Percentiles rank a stretch among this genome's conserved stretches.
Conservation (phyloP, 1,140 invertebrate species). For the Drosophila repleta region DNA sequence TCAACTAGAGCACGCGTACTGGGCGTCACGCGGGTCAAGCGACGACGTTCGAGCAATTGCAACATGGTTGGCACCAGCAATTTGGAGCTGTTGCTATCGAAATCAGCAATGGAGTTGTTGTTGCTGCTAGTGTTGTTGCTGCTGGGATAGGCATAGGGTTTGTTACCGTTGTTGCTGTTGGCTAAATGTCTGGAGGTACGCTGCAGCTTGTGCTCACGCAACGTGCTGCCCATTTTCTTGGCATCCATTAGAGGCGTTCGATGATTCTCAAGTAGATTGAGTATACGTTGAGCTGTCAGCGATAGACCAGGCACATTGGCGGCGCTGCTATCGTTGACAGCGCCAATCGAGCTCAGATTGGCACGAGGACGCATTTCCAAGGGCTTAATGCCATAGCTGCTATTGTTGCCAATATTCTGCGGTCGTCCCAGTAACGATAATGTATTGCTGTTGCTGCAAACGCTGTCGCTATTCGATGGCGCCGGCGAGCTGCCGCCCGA, state of each 20-base stretch:
- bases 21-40: conserved; percentile 44
- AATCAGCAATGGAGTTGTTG: not conserved
- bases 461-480: conserved; percentile 31
- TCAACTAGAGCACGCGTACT: conserved; percentile 16
- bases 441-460: conserved; percentile 1
- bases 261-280: conserved; percentile 90
- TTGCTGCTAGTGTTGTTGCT: not conserved
- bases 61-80: conserved; percentile 58
- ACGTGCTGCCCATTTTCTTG: conserved; percentile 87
- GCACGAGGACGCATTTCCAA: conserved; percentile 47
- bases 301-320: conserved; percentile 78
- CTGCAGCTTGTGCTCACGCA: conserved; percentile 60
- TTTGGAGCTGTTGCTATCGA: conserved; percentile 1
- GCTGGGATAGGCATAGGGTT: conserved; percentile 8
- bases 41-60: conserved; percentile 58
- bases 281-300: conserved; percentile 88
- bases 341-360: not conserved
- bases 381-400: conserved; percentile 54
- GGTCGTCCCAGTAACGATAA: not conserved
- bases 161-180: not conserved
- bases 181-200: conserved; percentile 9
- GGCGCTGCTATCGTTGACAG: not conserved
- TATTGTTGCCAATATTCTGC: not conserved
- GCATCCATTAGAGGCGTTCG: conserved; percentile 90
- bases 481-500: conserved; percentile 50